Conservation (phyloP, 2,113 vertebrate genomes). For the Dipodomys spectabilis region DNA sequence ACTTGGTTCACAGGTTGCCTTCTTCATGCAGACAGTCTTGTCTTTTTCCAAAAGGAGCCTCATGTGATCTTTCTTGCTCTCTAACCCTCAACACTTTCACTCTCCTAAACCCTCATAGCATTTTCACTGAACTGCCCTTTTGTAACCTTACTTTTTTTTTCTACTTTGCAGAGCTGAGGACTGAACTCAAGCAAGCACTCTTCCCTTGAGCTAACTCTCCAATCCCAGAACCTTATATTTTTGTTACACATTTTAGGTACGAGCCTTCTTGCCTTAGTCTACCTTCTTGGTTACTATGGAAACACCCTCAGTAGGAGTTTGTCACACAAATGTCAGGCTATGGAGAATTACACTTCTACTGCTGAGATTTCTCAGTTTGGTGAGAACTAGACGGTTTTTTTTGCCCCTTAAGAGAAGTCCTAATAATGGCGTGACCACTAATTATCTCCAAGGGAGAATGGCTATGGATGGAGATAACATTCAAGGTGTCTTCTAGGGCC, state of each 20-base stretch:
- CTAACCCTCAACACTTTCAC: no score
- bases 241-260: background rate
- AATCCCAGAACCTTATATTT: background rate
- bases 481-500: background rate
- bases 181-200: no score
- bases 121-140: background rate
- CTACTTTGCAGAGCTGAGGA: no score
- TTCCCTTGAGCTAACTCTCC: no score
- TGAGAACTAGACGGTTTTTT: no score
- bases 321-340: no score
- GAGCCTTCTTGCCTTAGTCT: background rate
- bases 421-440: no score
- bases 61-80: background rate
- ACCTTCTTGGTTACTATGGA: background rate
- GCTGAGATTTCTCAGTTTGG: no score
- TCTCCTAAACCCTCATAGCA: background rate
- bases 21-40: background rate
- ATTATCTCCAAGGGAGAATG: background rate
- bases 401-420: no score
- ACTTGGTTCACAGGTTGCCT: background rate
- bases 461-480: background rate
- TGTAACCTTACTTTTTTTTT: background rate
- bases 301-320: no score
- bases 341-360: no score
- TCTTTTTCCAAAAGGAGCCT: background rate